phyloP scores from a whole-genome alignment of 2,113 vertebrate genomes.

The Nerophis ophidion region DNA sequence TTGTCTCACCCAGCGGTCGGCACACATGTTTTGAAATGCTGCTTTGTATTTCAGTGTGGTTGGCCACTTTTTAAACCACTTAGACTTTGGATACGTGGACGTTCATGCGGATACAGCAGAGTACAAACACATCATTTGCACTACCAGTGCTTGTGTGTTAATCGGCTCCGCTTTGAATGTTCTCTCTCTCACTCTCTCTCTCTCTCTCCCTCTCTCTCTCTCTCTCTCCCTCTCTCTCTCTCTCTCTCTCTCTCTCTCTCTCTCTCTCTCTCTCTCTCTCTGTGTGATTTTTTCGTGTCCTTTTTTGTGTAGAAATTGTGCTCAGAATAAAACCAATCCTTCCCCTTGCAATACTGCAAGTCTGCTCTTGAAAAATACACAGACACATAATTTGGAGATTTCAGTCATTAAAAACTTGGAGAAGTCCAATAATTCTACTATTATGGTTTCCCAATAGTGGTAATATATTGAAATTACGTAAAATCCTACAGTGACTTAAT shows the following conservation, averaged over 20 bases:
- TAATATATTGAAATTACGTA: background rate
- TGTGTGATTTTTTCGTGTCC: too few species aligned
- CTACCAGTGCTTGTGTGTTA: constrained; percentile 24
- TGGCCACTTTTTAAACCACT: background rate
- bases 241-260: constrained; percentile 8
- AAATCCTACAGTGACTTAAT: background rate
- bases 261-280: too few species aligned
- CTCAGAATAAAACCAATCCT: constrained; percentile 17
- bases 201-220: background rate
- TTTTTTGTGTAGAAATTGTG: constrained; percentile 20
- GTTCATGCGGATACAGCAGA: constrained; percentile 1
- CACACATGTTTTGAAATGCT: too few species aligned
- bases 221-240: too few species aligned
- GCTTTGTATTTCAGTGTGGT: constrained; percentile 4
- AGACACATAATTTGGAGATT: constrained; percentile 8
- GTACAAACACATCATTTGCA: constrained; percentile 4
- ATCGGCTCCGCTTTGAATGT: constrained; percentile 33
- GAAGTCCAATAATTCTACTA: background rate
- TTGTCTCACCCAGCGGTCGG: too few species aligned
- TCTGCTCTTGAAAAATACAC: constrained; percentile 8
- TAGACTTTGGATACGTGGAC: background rate
- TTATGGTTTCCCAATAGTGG: background rate
- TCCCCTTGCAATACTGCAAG: background rate
- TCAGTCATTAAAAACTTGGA: constrained; percentile 4
- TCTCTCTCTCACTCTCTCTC: constrained; percentile 7